Conservation (phyloP, 1,140 invertebrate genomes). For the Hypsibius dujardini region DNA sequence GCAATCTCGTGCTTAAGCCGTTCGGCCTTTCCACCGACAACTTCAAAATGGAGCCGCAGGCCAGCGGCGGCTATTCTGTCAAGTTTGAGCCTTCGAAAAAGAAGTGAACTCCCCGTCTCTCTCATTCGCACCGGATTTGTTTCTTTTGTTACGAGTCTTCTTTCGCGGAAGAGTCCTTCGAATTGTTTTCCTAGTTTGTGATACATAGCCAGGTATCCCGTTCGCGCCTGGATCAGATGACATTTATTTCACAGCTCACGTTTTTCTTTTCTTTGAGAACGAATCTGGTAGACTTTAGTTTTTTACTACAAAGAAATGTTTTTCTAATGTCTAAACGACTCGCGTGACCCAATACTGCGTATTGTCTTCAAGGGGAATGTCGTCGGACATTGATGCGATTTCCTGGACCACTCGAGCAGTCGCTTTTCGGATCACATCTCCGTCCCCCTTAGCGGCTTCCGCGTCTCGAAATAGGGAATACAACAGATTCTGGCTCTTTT, state of each 20-base stretch:
- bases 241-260: too few species aligned
- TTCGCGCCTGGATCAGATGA: too few species aligned
- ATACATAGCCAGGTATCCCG: too few species aligned
- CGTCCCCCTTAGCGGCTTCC: not conserved
- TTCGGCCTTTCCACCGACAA: constrained; percentile 93
- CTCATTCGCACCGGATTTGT: too few species aligned
- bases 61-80: constrained; percentile 79
- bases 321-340: not conserved
- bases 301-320: too few species aligned
- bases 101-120: too few species aligned
- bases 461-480: not conserved
- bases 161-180: too few species aligned
- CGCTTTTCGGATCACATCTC: not conserved
- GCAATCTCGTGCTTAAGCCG: constrained; percentile 78
- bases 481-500: constrained; percentile 13
- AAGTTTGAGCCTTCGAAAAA: constrained; percentile 44
- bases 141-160: too few species aligned
- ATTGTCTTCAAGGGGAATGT: constrained; percentile 7
- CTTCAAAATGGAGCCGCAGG: constrained; percentile 76
- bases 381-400: not conserved
- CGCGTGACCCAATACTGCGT: constrained; percentile 14
- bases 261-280: too few species aligned
- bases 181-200: too few species aligned
- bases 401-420: not conserved
- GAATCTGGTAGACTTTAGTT: too few species aligned